Conservation (phyloP, 2,113 vertebrate genomes). For the Megaceryle maxima region DNA sequence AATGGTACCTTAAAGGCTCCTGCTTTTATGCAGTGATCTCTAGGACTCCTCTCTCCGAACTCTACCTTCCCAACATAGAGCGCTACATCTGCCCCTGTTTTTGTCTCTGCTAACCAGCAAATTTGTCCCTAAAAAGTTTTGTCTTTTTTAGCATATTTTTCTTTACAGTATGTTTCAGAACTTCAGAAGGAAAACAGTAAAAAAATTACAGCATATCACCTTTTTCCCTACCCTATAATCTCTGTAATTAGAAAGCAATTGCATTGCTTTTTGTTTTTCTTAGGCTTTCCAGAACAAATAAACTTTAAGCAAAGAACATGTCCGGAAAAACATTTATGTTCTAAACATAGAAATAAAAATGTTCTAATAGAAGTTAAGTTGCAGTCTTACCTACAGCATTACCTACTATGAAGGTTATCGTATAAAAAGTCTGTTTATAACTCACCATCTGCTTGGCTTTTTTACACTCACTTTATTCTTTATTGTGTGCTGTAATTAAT, state of each 20-base stretch:
- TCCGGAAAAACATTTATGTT: background rate
- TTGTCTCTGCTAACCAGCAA: background rate
- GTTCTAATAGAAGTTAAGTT: conserved; percentile 57
- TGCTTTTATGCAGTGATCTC: background rate
- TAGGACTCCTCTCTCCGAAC: background rate
- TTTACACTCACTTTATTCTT: conserved; percentile 21
- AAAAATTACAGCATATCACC: background rate
- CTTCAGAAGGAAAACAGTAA: background rate
- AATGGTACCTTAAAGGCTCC: background rate
- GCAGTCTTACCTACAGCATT: conserved; percentile 53
- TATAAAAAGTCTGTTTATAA: conserved; percentile 60
- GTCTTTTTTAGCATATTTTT: background rate
- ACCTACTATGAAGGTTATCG: conserved; percentile 60
- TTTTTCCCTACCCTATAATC: background rate
- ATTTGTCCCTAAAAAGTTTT: background rate
- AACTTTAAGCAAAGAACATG: conserved; percentile 17
- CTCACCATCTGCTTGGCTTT: conserved; percentile 60
- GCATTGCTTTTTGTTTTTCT: background rate
- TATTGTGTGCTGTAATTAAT: conserved; percentile 61
- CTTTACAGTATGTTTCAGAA: conserved; percentile 5
- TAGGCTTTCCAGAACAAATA: conserved; percentile 13
- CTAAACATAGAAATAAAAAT: conserved; percentile 37
- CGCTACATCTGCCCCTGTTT: background rate
- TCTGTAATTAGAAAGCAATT: background rate
- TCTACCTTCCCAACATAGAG: background rate